Conservation (phyloP, 2,797 vertebrate genomes). For the Choloepus didactylus region DNA sequence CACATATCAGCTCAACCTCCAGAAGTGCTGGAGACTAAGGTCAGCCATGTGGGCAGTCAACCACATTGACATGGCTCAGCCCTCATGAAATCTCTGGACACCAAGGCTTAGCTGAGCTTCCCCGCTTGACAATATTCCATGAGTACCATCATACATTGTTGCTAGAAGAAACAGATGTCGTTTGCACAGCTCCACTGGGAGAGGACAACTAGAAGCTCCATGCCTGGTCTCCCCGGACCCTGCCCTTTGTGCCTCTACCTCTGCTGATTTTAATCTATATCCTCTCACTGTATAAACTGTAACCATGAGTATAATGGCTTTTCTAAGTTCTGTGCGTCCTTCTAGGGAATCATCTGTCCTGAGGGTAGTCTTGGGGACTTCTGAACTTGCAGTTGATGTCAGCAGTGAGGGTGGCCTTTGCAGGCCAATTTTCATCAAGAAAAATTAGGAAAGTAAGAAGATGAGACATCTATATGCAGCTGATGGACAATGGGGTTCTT, state of each 20-base stretch:
- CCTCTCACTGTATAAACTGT: background rate
- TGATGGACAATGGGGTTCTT: background rate
- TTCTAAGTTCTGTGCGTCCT: no score
- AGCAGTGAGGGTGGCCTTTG: no score
- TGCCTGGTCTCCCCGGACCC: background rate
- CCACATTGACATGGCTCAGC: no score
- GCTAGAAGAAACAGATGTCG: background rate
- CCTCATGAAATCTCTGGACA: background rate
- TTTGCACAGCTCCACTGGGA: background rate
- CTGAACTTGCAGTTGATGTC: no score
- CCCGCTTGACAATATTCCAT: background rate
- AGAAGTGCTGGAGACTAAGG: no score
- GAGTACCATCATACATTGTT: background rate
- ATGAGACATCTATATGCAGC: background rate
- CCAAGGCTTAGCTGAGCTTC: background rate
- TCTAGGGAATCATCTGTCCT: no score
- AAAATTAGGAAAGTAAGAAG: background rate
- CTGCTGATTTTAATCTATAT: background rate
- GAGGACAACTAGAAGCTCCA: background rate
- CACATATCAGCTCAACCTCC: no score
- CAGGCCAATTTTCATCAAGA: constrained; percentile 8
- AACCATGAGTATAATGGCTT: background rate
- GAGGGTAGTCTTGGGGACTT: no score
- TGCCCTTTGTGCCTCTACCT: background rate
- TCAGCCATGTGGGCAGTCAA: no score